Evolutionary conservation across 2,113 vertebrate genomes (phyloP).

Genomic region (Microtus richardsoni): DNA sequence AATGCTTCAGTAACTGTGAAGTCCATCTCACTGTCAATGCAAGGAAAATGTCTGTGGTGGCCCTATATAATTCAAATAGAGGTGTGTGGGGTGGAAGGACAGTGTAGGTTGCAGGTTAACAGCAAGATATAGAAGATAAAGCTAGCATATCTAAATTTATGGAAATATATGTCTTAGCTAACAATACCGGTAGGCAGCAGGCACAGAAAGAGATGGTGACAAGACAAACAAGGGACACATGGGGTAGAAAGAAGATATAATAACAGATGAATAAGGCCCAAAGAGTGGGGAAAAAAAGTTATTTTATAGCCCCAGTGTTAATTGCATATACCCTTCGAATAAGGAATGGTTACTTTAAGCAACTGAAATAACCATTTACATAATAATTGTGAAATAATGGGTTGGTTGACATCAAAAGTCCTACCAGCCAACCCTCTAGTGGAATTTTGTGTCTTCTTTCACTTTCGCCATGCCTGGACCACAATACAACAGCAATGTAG

Average conservation of each 20-base stretch:
- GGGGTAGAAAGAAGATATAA: slow-evolving; percentile 3
- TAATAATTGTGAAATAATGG: slow-evolving; percentile 1
- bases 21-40: slow-evolving; percentile 7
- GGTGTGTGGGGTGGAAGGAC: background rate
- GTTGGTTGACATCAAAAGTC: slow-evolving; percentile 5
- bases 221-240: background rate
- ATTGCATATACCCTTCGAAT: background rate
- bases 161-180: background rate
- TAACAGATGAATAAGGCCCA: background rate
- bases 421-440: background rate
- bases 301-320: background rate
- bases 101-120: background rate
- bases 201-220: background rate
- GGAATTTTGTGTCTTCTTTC: slow-evolving; percentile 21
- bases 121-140: slow-evolving; percentile 13
- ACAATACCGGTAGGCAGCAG: background rate
- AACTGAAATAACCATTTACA: slow-evolving; percentile 4
- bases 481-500: slow-evolving; percentile 5
- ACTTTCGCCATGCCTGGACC: background rate
- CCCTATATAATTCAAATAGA: slow-evolving; percentile 19
- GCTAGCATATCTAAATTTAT: background rate
- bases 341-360: slow-evolving; percentile 36
- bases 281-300: background rate
- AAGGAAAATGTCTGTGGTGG: slow-evolving; percentile 41
- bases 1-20: slow-evolving; percentile 1